Base-by-base conservation (phyloP, 2,888 invertebrate genomes). In the Macroteleia sp. region DNA sequence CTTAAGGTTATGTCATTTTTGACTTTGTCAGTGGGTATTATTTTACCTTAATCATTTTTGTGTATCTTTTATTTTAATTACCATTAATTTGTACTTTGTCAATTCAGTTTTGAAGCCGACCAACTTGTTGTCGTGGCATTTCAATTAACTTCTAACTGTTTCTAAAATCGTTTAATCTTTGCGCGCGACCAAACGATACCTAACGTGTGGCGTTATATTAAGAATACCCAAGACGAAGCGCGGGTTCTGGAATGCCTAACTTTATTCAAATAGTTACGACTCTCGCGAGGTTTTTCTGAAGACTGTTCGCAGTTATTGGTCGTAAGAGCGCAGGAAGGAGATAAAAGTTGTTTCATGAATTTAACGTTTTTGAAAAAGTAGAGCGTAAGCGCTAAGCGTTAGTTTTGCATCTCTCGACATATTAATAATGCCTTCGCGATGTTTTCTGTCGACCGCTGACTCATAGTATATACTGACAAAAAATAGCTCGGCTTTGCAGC, bases 401-500 rank as follows among this genome's bases (percentile, higher is more conserved):
- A 50, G 34, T 69, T 59, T 69, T 34, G 41, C 59, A 25, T 30
- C 44, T 61, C 34, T 25, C 36, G 32, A 44, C 25, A 44, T 52
- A 70, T 69, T 69, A 70, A 52, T 61, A 61, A 61, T 61, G 36
- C 59, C 50, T 57, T 41, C 30, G 48, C 59, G 54, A 36, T 42
- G 69, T 32, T 70, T 44, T 52, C 44, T 36, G 36, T 52, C 25
- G 61, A 61, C n/a, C 34, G 57, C 70, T 70, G 70, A 70, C 59
- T 59, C 70, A 52, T 10, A 41, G 32, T 50, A 25, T 52, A 62
- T 17, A 39, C 46, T 10, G 62, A 64, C 56, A 56, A 73, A 73
- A 73, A 73, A 73, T 73, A 73, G 71, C 71, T 48, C 62, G 44
- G 44, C 46, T 71, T 30, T 48, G 41, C 71, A 64, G 56, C 56